Base-by-base conservation (phyloP, 2,888 invertebrate genomes). In the Meteorus colon region DNA sequence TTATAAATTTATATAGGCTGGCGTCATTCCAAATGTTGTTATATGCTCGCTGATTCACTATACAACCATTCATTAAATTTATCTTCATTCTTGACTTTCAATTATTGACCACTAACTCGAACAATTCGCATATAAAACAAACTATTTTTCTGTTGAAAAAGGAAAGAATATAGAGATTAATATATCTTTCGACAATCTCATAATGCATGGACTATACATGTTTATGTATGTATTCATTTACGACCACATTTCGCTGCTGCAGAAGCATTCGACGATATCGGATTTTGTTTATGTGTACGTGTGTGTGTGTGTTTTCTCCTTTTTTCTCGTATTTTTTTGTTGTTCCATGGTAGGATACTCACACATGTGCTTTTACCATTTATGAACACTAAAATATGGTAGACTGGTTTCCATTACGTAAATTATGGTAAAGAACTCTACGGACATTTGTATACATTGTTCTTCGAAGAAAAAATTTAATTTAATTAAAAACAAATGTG, bases 41-140 rank as follows among this genome's bases (percentile, higher is more conserved):
- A 65, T 65, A 41, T 65, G 37, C 34, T 34, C 65, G 27, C 65
- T 37, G 65, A 31, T 65, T 65, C 37, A 19, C 62, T 62, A 14
- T 62, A 29, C 55, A 55, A 19, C 27, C 37, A 65, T 65, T n/a
- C 31, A 34, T 31, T 34, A 31, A 37, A 65, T 65, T 65, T 65
- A 65, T 65, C 37, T 41, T 65, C 24, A 34, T 65, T 65, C 65
- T 41, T 65, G 37, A 37, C 65, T 65, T 65, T 65, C 65, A 65
- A 65, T 65, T 41, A 41, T 65, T 41, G 41, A 65, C 65, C 65
- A 10, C 65, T 31, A 65, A 65, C 65, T 65, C 34, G 31, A 31
- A 37, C n/a, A 37, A 65, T 65, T 65, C 24, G 37, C 19, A 55
- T 55, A 55, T 55, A 55, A 55, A 55, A 6, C n/a, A 19, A n/a